Evolutionary conservation across 2,888 invertebrate species (phyloP).

Genomic region (Drosophila maculinotata): DNA sequence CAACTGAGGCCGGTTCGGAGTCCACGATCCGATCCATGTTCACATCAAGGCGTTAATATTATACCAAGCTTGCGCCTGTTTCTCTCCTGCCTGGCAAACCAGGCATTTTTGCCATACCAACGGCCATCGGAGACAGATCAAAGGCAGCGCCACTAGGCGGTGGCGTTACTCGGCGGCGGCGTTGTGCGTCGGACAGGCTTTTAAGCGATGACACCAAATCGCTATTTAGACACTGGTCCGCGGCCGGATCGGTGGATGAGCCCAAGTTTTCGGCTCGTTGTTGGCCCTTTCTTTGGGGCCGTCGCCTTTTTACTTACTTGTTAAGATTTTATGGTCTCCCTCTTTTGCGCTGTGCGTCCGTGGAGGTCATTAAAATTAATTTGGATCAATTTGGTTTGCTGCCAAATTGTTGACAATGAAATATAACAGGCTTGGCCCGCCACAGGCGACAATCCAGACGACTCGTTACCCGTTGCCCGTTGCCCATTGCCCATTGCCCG

Average conservation of each 20-base stretch:
- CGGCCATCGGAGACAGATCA: constrained; percentile 66
- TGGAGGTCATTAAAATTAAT: constrained; percentile 84
- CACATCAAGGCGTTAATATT: constrained; percentile 72
- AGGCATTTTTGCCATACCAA: constrained; percentile 75
- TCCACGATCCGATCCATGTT: constrained; percentile 20
- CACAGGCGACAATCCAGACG: constrained; percentile 21
- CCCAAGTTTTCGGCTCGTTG: constrained; percentile 7
- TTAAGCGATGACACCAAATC: constrained; percentile 85
- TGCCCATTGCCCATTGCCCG: not conserved
- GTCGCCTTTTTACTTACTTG: constrained; percentile 53
- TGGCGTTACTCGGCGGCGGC: constrained; percentile 73
- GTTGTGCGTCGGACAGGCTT: constrained; percentile 82
- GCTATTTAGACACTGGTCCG: constrained; percentile 83
- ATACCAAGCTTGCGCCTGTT: constrained; percentile 57
- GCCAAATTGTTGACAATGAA: constrained; percentile 84
- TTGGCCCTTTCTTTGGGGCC: constrained; percentile 35
- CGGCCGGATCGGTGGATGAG: not conserved
- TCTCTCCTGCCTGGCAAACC: constrained; percentile 22
- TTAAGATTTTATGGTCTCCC: constrained; percentile 64
- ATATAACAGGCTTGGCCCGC: constrained; percentile 63
- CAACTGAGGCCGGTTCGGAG: constrained; percentile 28
- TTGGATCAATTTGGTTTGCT: constrained; percentile 84
- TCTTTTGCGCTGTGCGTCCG: constrained; percentile 49
- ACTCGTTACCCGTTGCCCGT: constrained; percentile 3
- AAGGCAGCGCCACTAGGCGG: constrained; percentile 74